Base-by-base conservation (phyloP, 2,797 vertebrate species). In the Chelmon rostratus region DNA sequence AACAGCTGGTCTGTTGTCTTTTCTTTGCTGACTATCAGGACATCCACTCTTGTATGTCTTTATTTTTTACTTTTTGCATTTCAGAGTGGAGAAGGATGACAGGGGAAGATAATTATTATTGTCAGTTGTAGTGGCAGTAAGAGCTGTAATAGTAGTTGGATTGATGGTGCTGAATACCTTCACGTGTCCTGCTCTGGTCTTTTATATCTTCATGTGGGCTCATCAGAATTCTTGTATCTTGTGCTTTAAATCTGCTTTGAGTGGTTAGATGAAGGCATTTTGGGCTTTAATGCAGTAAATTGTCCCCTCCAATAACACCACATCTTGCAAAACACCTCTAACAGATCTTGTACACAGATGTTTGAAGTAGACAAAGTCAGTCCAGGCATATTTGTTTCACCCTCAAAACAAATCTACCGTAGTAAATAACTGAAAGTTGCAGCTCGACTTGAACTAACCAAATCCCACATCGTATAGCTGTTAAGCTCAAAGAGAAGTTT, bases 401-500 rank as follows among this genome's bases (percentile, higher is more conserved):
- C 89, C 93, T 93, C 89, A 94, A 86, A 89, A 92, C 92, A 94
- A 94, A 93, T 91, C 88, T 91, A 85, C 90, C 81, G 73, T 86
- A 78, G 86, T 86, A 79, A 82, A 73, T 75, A 70, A 89, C 74
- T 77, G 68, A 91, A 68, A 89, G 84, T 92, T 77, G 68, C 82
- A 88, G 88, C 80, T 90, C 53, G 40, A 89, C 76, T 72, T 78
- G 79, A 92, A 91, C 90, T 79, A 90, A 94, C 89, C 87, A 83
- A 84, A 90, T 89, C 85, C 92, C 94, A 92, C 91, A 93, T 90
- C 91, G 90, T 93, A 88, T 83, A 90, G 91, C 91, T 86, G 92
- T 93, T 92, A 93, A 92, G 87, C 91, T 94, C 90, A 94, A 94
- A 94, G 89, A 86, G 85, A 88, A 84, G 88, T 94, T 95, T 95